Conservation (phyloP, 2,888 invertebrate genomes). For the Nymphalis urticae region DNA sequence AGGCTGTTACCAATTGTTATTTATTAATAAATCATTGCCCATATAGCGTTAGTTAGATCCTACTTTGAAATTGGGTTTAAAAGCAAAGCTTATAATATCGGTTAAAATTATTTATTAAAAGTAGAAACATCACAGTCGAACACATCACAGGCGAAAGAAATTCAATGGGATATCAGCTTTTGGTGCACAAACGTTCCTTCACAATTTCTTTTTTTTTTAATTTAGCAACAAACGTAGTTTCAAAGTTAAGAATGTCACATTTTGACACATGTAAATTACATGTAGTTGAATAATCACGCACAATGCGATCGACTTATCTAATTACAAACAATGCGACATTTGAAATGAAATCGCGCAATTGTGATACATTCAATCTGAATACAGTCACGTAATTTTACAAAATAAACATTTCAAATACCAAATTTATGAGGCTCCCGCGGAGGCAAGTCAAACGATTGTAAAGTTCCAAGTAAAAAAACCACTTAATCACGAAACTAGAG, state of each 20-base stretch:
- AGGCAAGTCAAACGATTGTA: conserved; percentile 38
- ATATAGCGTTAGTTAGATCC: neutral
- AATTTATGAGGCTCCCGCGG: conserved; percentile 52
- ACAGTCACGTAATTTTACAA: conserved; percentile 20
- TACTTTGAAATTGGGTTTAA: neutral
- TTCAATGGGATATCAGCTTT: too few relatives aligned
- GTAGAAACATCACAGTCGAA: too few relatives aligned
- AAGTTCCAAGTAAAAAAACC: neutral
- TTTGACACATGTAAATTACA: too few relatives aligned
- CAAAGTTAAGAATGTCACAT: too few relatives aligned
- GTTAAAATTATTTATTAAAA: too few relatives aligned
- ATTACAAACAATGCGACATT: neutral
- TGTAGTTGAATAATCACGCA: too few relatives aligned
- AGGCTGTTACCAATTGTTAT: neutral
- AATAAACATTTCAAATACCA: conserved; percentile 20
- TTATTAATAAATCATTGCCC: neutral
- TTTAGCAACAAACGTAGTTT: too few relatives aligned
- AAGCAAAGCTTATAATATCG: too few relatives aligned
- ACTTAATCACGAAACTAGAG: neutral
- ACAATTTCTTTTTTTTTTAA: too few relatives aligned
- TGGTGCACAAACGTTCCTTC: too few relatives aligned
- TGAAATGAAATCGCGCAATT: neutral
- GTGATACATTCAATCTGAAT: conserved; percentile 8
- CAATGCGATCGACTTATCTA: too few relatives aligned
- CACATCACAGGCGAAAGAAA: too few relatives aligned